Evolutionary conservation across 1,140 invertebrate species (phyloP).

Genomic region (Bombus waltoni): DNA sequence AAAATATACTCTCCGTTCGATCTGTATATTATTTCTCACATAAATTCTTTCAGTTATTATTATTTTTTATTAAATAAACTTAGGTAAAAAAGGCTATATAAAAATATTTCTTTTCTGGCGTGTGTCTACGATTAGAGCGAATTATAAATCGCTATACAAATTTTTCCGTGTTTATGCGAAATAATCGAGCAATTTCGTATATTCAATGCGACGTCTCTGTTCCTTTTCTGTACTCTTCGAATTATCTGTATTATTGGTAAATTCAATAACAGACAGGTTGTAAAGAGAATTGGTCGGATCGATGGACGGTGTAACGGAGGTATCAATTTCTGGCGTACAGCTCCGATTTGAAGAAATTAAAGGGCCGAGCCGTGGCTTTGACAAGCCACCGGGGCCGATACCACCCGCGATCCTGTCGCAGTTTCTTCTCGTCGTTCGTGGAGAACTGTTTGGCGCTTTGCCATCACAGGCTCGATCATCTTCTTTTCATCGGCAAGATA

Average conservation of each 20-base stretch:
- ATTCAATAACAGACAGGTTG: background rate
- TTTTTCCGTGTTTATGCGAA: no score
- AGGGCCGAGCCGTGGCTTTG: constrained; percentile 18
- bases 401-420: constrained; percentile 25
- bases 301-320: background rate
- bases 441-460: constrained; percentile 41
- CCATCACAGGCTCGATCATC: constrained; percentile 50
- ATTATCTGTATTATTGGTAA: background rate
- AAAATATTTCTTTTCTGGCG: no score
- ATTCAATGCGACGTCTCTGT: no score
- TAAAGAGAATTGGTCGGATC: background rate
- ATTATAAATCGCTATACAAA: no score
- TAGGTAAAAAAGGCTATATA: no score
- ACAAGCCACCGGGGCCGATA: constrained; percentile 40
- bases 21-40: background rate
- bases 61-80: no score
- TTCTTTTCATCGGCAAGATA: constrained; percentile 46
- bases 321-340: constrained; percentile 17
- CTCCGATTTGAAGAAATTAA: constrained; percentile 45
- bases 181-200: no score
- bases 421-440: constrained; percentile 35
- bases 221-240: background rate
- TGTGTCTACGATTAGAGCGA: background rate
- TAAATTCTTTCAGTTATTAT: background rate
- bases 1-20: background rate